These are phyloP conservation scores for Podotricha telesiphe DNA, from an alignment of 2,888 invertebrate genomes.

Conservation along the genomic window DNA sequence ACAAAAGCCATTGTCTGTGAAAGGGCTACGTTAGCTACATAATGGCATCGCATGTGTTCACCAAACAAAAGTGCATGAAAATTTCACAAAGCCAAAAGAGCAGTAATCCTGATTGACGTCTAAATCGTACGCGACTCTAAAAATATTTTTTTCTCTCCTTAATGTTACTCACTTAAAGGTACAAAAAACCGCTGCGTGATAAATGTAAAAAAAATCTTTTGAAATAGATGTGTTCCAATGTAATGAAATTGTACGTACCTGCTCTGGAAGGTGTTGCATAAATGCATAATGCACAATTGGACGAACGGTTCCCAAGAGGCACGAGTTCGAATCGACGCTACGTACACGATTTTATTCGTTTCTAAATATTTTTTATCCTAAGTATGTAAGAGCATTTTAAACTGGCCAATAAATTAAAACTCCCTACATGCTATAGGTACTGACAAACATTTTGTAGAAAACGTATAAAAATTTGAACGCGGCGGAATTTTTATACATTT, in stretches of 20 bases:
- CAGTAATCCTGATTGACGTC: constrained; percentile 66
- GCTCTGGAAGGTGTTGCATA: constrained; percentile 48
- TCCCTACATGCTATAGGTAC: too few relatives aligned
- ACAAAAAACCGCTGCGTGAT: constrained; percentile 43
- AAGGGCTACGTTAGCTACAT: constrained; percentile 51
- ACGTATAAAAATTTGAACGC: too few relatives aligned
- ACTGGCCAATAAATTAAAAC: too few relatives aligned
- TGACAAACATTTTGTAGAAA: too few relatives aligned
- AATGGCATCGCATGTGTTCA: constrained; percentile 52
- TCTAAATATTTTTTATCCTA: too few relatives aligned
- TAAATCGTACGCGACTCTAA: constrained; percentile 59
- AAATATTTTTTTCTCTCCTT: constrained; percentile 56
- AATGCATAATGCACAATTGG: constrained; percentile 33
- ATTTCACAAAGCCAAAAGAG: constrained; percentile 58
- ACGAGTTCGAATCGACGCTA: too few relatives aligned
- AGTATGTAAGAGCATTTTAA: too few relatives aligned
- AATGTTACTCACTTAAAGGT: constrained; percentile 55
- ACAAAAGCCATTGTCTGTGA: constrained; percentile 56
- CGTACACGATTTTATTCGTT: too few relatives aligned
- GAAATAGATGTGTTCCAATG: constrained; percentile 43
- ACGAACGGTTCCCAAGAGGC: too few relatives aligned
- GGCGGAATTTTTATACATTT: too few relatives aligned
- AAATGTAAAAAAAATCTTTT: constrained; percentile 53
- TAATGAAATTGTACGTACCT: constrained; percentile 48
- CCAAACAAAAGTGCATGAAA: constrained; percentile 58